phyloP scores from a whole-genome alignment of 2,888 invertebrate species.

The Agrochola lota region DNA sequence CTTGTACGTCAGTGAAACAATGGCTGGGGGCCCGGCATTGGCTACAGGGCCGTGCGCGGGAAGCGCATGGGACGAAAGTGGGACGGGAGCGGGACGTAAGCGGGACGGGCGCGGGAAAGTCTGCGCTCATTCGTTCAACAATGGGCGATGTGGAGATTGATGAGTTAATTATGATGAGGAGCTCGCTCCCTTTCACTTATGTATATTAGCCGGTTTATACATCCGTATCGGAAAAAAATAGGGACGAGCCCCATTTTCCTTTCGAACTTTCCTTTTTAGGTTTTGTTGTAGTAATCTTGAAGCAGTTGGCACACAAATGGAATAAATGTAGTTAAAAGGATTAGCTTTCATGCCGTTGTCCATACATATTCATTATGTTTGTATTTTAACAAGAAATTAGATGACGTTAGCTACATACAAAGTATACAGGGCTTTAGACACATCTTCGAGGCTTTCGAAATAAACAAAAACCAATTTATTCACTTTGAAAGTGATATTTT shows the following conservation, averaged over 20 bases:
- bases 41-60: background rate
- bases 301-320: background rate
- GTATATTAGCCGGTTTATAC: conserved; percentile 22
- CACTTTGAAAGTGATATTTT: background rate
- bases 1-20: conserved; percentile 47
- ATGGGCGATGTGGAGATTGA: conserved; percentile 52
- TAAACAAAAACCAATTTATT: no score
- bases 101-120: conserved; percentile 23
- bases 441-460: background rate
- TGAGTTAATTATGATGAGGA: conserved; percentile 54
- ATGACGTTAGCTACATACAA: background rate
- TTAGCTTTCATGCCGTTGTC: background rate
- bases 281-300: background rate
- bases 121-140: conserved; percentile 27
- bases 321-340: background rate
- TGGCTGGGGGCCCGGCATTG: background rate
- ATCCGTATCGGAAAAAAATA: background rate
- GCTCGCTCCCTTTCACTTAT: conserved; percentile 1
- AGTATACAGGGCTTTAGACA: background rate
- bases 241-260: conserved; percentile 6
- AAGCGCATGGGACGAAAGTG: background rate
- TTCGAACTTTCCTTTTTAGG: background rate
- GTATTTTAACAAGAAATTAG: background rate
- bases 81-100: background rate
- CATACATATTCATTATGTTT: conserved; percentile 1